phyloP scores from a whole-genome alignment of 2,888 invertebrate genomes.

The Cheilosia grossa region DNA sequence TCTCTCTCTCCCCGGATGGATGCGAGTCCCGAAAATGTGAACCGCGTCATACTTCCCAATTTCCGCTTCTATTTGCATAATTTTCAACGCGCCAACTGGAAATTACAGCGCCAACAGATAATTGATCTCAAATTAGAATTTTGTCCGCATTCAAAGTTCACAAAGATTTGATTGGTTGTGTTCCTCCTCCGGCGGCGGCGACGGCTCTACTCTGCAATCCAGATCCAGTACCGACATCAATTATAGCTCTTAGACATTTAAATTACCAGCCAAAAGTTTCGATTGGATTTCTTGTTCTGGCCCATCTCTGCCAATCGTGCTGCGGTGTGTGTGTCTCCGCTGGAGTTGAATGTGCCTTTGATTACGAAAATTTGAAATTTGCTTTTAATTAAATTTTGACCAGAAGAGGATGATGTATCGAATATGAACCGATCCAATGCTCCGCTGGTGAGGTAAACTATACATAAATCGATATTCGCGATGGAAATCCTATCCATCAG shows the following conservation, averaged over 20 bases:
- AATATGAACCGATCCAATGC: background rate
- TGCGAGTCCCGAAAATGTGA: conserved; percentile 37
- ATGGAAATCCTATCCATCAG: background rate
- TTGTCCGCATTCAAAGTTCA: conserved; percentile 18
- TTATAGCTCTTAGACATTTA: conserved; percentile 51
- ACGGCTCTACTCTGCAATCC: background rate
- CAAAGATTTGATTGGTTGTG: conserved; percentile 24
- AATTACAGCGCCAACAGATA: conserved; percentile 57
- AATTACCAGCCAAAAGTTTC: conserved; percentile 57
- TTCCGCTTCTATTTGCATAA: conserved; percentile 53
- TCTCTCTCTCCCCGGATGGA: conserved; percentile 1
- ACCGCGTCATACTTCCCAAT: conserved; percentile 44
- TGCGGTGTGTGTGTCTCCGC: background rate
- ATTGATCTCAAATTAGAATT: conserved; percentile 58
- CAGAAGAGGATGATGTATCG: background rate
- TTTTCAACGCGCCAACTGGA: conserved; percentile 28
- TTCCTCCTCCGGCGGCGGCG: background rate
- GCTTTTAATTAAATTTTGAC: conserved; percentile 46
- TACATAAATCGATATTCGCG: background rate
- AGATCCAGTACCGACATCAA: conserved; percentile 23
- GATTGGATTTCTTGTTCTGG: conserved; percentile 44
- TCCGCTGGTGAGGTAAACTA: background rate
- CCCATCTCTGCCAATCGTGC: conserved; percentile 8
- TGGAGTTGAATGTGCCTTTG: conserved; percentile 41
- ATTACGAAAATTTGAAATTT: conserved; percentile 46